phyloP scores from a whole-genome alignment of 2,797 vertebrate species.

The Liasis olivaceus region DNA sequence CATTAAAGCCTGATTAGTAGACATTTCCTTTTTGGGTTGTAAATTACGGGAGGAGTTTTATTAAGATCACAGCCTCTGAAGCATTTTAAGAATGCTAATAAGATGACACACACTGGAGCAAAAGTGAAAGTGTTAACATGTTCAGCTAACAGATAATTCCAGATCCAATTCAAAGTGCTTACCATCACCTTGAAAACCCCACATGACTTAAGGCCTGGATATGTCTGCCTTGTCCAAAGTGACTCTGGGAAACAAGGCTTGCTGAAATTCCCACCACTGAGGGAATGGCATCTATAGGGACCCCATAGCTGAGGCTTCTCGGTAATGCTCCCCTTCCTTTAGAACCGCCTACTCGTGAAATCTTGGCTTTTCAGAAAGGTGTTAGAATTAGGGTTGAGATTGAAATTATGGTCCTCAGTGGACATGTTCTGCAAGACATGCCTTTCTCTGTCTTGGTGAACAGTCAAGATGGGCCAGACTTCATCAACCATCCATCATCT shows the following conservation, averaged over 20 bases:
- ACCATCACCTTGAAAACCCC: background rate
- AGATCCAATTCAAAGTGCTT: background rate
- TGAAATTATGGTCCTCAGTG: background rate
- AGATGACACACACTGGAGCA: background rate
- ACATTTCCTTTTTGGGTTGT: background rate
- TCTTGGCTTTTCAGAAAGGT: background rate
- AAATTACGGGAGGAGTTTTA: background rate
- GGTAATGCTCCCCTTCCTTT: background rate
- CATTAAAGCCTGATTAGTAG: background rate
- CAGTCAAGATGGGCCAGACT: background rate
- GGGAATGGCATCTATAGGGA: background rate
- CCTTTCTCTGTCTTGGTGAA: background rate
- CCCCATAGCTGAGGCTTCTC: background rate
- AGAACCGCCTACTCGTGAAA: background rate
- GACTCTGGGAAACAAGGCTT: background rate
- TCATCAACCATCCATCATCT: background rate
- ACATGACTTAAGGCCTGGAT: background rate
- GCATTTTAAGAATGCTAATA: background rate
- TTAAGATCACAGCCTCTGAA: background rate
- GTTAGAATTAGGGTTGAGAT: background rate
- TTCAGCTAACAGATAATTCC: background rate
- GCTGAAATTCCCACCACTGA: background rate
- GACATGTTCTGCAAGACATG: too few relatives aligned
- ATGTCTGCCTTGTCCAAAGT: background rate
- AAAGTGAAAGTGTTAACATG: background rate